Evolutionary conservation across 2,888 invertebrate genomes (phyloP), one percentile per base, ranked within the genome.

Genomic region (Eupithecia pulchellata): DNA sequence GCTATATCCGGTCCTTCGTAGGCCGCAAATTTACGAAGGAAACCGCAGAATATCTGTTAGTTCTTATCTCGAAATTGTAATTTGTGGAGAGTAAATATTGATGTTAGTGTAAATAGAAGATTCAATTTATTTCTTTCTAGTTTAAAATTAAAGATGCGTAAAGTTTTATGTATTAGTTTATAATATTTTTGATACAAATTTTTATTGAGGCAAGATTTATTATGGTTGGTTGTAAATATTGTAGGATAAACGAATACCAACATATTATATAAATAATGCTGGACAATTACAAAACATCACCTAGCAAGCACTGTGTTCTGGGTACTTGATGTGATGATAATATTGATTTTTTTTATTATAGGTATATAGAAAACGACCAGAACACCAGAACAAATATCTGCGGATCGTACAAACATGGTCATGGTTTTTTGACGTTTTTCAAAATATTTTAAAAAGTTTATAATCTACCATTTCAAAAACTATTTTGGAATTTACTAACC

Each of bases 1-100:
- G 66, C 34, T 58, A 39, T 61, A 57, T 68, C 72, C 68, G 65
- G 30, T 69, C 66, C 55, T 57, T 64, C 11, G 55, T 32, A 39
- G 52, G 64, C 63, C 66, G 55, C 58, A 27, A 67, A 39, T 72
- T 68, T 66, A 55, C 72, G 36, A 11, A 64, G 72, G 69, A 72
- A 72, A 34, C 72, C 69, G 20, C 69, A 72, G 64, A 61, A 30
- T 61, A 68, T n/a, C 0, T 29, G 39, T 36, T 32, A 64, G 64
- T 27, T 34, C 20, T n/a, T 72, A 52, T 14, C 11, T 13, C 42
- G 14, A 55, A 66, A 42, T 65, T 4, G 52, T 65, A 42, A 61
- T 52, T 14, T 29, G 32, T 25, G 42, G 55, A 20, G 58, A 29
- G 39, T 69, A 67, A 64, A 69, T 66, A 72, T 69, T 69, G 32